Percentiles rank a stretch among this genome's conserved stretches.
These are phyloP conservation scores for Acrocephalus scirpaceus DNA, from an alignment of 2,797 vertebrate species.

Conservation along the genomic window DNA sequence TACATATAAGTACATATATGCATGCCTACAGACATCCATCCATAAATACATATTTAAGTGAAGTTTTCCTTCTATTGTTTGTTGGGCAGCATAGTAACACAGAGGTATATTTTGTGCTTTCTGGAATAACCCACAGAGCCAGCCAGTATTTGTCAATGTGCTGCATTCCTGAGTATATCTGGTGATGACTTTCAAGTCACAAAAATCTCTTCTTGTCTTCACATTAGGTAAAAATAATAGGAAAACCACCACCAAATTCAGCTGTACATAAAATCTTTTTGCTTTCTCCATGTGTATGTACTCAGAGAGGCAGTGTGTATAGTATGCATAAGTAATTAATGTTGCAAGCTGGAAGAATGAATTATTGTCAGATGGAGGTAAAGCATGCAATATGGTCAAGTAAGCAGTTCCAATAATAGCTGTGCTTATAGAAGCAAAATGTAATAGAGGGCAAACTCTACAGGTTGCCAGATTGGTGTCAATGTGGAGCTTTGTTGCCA, in stretches of 20 bases:
- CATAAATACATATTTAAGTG: background rate
- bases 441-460: conserved; percentile 34
- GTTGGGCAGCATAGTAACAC: background rate
- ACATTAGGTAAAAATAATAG: background rate
- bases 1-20: background rate
- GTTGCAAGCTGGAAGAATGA: conserved; percentile 28
- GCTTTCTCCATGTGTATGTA: background rate
- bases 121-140: background rate
- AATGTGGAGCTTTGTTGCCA: conserved; percentile 23
- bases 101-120: background rate
- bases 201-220: background rate
- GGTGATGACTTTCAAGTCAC: background rate
- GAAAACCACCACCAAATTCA: background rate
- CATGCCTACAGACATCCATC: background rate
- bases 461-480: conserved; percentile 39
- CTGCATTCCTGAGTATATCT: background rate
- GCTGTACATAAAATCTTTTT: background rate
- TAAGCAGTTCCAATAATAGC: conserved; percentile 53
- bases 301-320: background rate
- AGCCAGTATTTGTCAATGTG: background rate
- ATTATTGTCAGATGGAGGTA: conserved; percentile 49
- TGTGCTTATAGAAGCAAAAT: conserved; percentile 46
- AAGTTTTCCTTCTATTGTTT: background rate
- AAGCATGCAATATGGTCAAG: conserved; percentile 40
- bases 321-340: conserved; percentile 31